Base-by-base conservation (phyloP, 2,797 vertebrate species). In the Setipinna tenuifilis region DNA sequence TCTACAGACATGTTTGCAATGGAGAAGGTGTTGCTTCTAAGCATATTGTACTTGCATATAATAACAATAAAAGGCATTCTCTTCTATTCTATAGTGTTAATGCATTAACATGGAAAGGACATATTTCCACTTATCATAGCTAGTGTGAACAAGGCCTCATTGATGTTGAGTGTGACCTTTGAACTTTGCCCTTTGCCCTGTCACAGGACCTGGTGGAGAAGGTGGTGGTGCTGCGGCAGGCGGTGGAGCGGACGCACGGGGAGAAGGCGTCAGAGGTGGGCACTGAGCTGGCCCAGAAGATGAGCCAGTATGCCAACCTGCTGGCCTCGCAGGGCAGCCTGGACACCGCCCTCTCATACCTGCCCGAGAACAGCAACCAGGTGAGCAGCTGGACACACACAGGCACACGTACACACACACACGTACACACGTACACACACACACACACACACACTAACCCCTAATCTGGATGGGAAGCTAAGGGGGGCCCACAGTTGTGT, bases 121-220 rank as follows among this genome's bases (percentile, higher is more conserved):
- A 2, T 41, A 41, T 41, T 41, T 41, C 35, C 35, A 41, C 35
- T 41, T 41, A 5, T n/a, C 2, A 41, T 2, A 41, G 2, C 35
- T 41, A 41, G 35, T 41, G 35, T 41, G 35, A 41, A 5, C 35
- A 41, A 41, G 35, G 17, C 58, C 17, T 21, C 58, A 21, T 59
- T 59, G 2, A 19, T 21, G 19, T 21, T 23, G 80, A 23, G 71
- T 83, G 82, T 88, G 46, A 17, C 83, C 11, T 16, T 3, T 83
- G 23, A 21, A 12, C 83, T 25, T 14, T 54, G 0, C 0, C 83
- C 50, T 87, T 83, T 84, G 23, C 14, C 0, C 2, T 68, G 0
- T 83, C 83, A 41, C 88, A 99, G 98, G 97, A 99, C 93, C 95
- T 99, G 86, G 97, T 99, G 89, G 98, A 99, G 94, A 99, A 99